phyloP scores from a whole-genome alignment of 2,113 vertebrate species.

The Thamnophis sirtalis region DNA sequence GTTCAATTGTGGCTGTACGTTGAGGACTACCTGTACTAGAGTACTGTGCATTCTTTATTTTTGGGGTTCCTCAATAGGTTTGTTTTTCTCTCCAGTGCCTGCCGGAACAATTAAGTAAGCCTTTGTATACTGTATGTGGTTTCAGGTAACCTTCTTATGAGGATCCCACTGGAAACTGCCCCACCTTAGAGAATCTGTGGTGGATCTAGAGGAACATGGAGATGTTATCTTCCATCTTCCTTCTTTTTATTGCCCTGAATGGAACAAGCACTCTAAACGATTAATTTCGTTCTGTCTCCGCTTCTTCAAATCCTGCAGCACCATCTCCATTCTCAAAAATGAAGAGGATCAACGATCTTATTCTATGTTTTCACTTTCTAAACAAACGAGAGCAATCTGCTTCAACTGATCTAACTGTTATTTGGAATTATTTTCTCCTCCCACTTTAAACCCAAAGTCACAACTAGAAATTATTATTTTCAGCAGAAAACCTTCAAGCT shows the following conservation, averaged over 20 bases:
- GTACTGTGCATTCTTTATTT: not conserved
- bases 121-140: not conserved
- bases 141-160: not conserved
- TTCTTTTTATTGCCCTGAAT: not conserved
- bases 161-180: not conserved
- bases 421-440: not conserved
- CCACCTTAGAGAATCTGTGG: not conserved
- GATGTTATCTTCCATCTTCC: not conserved
- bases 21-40: not conserved
- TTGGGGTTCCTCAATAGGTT: not conserved
- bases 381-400: not conserved
- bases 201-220: not conserved
- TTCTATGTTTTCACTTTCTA: not conserved
- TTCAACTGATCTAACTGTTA: not conserved
- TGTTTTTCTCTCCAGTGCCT: not conserved
- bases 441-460: not conserved
- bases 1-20: not conserved
- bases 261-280: not conserved
- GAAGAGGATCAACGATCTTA: not conserved
- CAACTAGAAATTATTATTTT: not conserved
- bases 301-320: not conserved
- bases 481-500: not conserved
- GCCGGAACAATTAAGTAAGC: not conserved
- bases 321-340: not conserved
- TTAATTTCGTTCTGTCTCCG: not conserved